These are phyloP conservation scores for Netelia virgata DNA, from an alignment of 2,888 invertebrate species.

Conservation along the genomic window DNA sequence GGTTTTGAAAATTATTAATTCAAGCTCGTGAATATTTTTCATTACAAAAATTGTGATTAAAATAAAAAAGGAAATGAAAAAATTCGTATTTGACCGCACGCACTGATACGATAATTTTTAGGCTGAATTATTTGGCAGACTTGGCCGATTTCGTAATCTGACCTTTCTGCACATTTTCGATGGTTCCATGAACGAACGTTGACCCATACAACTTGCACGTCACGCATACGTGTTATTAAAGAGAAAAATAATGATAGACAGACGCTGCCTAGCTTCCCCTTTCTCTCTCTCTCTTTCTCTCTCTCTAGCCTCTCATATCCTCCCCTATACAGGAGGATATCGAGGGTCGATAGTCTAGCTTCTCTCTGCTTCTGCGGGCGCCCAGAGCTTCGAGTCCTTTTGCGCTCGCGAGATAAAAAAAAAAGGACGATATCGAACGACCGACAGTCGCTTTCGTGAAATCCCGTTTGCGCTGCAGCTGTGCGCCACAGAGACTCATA, in stretches of 20 bases:
- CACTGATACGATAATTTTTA: not conserved
- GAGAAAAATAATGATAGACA: not conserved
- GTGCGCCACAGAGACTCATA: constrained; percentile 58
- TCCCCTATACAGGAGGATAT: constrained; percentile 7
- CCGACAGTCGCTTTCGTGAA: constrained; percentile 31
- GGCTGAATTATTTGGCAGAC: not conserved
- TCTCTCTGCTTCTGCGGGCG: constrained; percentile 15
- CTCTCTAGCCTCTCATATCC: not conserved
- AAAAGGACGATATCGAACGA: constrained; percentile 14
- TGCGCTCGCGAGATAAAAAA: constrained; percentile 6
- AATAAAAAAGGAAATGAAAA: too few relatives aligned
- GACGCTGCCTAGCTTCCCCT: not conserved
- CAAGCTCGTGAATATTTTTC: too few relatives aligned
- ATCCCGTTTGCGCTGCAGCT: constrained; percentile 63
- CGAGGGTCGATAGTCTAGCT: constrained; percentile 47
- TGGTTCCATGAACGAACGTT: too few relatives aligned
- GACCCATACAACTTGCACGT: not conserved
- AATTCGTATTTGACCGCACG: too few relatives aligned
- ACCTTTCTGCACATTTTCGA: too few relatives aligned
- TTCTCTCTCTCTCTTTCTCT: not conserved
- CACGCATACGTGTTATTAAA: not conserved
- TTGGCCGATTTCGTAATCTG: not conserved
- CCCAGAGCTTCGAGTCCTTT: constrained; percentile 39
- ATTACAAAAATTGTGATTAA: too few relatives aligned
- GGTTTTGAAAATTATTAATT: too few relatives aligned